Evolutionary conservation across 2,888 invertebrate genomes (phyloP), one percentile per base, ranked within the genome.

Genomic region (Morpho helenor): DNA sequence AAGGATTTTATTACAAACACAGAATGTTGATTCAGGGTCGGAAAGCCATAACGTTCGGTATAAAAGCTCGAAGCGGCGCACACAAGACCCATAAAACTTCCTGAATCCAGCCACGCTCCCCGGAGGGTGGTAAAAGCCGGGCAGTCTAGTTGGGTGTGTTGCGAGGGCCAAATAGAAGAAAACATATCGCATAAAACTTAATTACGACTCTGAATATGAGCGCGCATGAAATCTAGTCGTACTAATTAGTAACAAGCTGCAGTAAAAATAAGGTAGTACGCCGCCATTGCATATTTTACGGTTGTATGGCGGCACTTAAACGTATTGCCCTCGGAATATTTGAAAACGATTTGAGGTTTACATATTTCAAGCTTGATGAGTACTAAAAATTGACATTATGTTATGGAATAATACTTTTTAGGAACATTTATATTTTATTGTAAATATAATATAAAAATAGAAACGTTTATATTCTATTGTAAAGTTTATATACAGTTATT

Each of bases 11-110:
- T 62, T 55, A 55, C 57, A 57, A 52, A 60, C 51, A 54, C 31
- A 60, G 57, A 58, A 62, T 56, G 60, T 52, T 56, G 62, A 61
- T 58, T 61, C 61, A 60, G 60, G 56, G 58, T 61, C 50, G 50
- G 50, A 58, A 46, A 31, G 57, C 57, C 48, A 57, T 61, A 61
- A 63, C 52, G 61, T 58, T 55, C 47, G 57, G 46, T 49, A 57
- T 61, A 59, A 61, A 60, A 61, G 56, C 58, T 44, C 23, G 46
- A 50, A 46, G 49, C 52, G 31, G 31, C 3, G 57, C 47, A 55
- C 58, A 49, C 40, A 57, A 60, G 48, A 52, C 50, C 52, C 44
- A 63, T 60, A 63, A 62, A 58, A 60, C 60, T 56, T 63, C 49
- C 60, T 60, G 55, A 60, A 62, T 42, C 45, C 57, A 50, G 44